Evolutionary conservation across 2,797 vertebrate species (phyloP).

Genomic region (Menidia menidia): DNA sequence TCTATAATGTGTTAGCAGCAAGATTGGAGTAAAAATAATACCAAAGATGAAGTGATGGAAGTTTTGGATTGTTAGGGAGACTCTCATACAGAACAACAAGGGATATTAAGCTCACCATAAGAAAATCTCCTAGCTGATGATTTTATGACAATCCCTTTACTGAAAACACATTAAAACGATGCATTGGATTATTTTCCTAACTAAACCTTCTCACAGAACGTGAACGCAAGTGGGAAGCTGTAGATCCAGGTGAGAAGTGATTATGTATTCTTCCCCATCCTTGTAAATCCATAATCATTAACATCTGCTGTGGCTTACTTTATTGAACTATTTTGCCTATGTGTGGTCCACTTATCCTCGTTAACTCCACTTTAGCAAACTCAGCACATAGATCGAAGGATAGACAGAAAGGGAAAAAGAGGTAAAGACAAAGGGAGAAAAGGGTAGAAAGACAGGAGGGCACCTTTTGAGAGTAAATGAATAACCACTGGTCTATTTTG

Average conservation of each 20-base stretch:
- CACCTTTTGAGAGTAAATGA: slow-evolving; percentile 64
- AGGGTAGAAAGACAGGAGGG: slow-evolving; percentile 43
- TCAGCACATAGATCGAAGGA: slow-evolving; percentile 79
- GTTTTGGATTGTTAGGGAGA: slow-evolving; percentile 58
- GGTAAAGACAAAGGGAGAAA: slow-evolving; percentile 46
- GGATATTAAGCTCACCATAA: slow-evolving; percentile 26
- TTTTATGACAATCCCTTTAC: slow-evolving; percentile 30
- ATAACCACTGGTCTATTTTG: slow-evolving; percentile 59
- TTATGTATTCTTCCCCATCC: slow-evolving; percentile 80
- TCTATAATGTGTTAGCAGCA: slow-evolving; percentile 78
- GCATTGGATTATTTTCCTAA: slow-evolving; percentile 20
- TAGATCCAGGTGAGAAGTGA: slow-evolving; percentile 61
- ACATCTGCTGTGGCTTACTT: slow-evolving; percentile 84
- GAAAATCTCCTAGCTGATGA: slow-evolving; percentile 28
- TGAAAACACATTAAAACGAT: slow-evolving; percentile 27
- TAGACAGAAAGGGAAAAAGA: slow-evolving; percentile 60
- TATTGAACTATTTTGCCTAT: slow-evolving; percentile 83
- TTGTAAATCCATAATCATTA: slow-evolving; percentile 86
- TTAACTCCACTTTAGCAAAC: slow-evolving; percentile 84
- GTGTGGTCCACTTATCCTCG: slow-evolving; percentile 85
- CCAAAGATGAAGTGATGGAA: slow-evolving; percentile 72
- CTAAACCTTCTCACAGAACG: slow-evolving; percentile 31
- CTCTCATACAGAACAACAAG: slow-evolving; percentile 48
- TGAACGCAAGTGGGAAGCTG: slow-evolving; percentile 47
- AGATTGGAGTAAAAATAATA: slow-evolving; percentile 64